phyloP scores from a whole-genome alignment of 2,113 vertebrate species.

The Pelvicachromis taeniatus region DNA sequence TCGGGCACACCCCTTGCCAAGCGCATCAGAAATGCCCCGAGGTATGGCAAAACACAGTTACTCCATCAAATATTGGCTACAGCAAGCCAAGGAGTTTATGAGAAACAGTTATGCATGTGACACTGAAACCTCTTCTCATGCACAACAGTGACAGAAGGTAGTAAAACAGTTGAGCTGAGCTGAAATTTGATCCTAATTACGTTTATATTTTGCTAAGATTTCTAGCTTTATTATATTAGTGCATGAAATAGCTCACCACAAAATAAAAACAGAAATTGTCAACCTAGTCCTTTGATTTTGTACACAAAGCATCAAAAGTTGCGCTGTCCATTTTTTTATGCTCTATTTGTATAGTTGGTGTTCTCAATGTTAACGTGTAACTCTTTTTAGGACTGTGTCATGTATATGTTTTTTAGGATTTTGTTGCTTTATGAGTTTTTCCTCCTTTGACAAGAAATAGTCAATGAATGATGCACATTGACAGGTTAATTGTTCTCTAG shows the following conservation, averaged over 20 bases:
- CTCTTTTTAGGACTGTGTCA: background rate
- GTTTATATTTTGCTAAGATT: background rate
- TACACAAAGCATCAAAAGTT: background rate
- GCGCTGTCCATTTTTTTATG: background rate
- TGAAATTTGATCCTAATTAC: background rate
- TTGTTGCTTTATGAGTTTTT: background rate
- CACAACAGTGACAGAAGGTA: background rate
- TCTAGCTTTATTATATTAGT: background rate
- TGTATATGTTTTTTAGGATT: background rate
- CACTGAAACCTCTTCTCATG: background rate
- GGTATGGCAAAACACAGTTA: conserved; percentile 13
- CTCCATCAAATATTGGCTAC: background rate
- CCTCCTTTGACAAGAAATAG: background rate
- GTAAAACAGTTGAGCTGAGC: background rate
- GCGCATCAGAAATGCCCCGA: conserved; percentile 12
- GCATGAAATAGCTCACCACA: background rate
- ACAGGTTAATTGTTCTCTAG: background rate
- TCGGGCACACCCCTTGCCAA: conserved; percentile 25
- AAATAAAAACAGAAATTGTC: background rate
- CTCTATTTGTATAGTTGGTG: background rate
- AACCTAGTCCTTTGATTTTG: background rate
- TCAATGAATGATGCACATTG: background rate
- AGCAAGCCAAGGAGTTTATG: background rate
- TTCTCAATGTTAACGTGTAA: background rate
- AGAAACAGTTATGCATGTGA: background rate